Evolutionary conservation across 2,888 invertebrate genomes (phyloP), one percentile per base, ranked within the genome.

Genomic region (Nymphalis c-album): DNA sequence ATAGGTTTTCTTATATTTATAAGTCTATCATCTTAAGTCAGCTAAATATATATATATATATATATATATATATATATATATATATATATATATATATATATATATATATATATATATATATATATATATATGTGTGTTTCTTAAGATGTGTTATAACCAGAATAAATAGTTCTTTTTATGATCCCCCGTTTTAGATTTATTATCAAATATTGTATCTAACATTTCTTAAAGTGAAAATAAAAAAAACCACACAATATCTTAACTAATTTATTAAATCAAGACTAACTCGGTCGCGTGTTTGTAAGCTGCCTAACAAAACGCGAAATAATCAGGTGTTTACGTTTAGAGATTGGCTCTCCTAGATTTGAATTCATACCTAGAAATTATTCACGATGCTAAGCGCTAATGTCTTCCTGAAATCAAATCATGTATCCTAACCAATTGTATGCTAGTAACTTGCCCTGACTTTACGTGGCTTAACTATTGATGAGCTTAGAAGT

Each of bases 291-390:
- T 61, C 60, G 55, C 18, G 20, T 55, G 50, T 60, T 10, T 59
- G 16, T 53, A 13, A 50, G 13, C 6, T 5, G 57, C 47, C 46
- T 59, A 62, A 57, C 26, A 53, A 51, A 35, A 55, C 40, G 63
- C 61, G 63, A 55, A 64, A 64, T 70, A 64, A 64, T 64, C 64
- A 70, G 53, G 67, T 62, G 48, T 61, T 67, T 64, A 67, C 57
- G 64, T 62, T 61, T 60, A 57, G 66, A 63, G 60, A 70, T 67
- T 62, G 64, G 59, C 45, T 64, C 51, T 59, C 40, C 18, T 50
- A 55, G 67, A 67, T 70, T 70, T 60, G 53, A 50, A 63, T 55
- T 70, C 46, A 57, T 61, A 64, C 50, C 50, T 51, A 40, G 60
- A 57, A 63, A 63, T 66, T 63, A 69, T 65, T 63, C 63, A 63